These are phyloP conservation scores for Platysternon megacephalum DNA, from an alignment of 2,113 vertebrate species.

Conservation along the genomic window DNA sequence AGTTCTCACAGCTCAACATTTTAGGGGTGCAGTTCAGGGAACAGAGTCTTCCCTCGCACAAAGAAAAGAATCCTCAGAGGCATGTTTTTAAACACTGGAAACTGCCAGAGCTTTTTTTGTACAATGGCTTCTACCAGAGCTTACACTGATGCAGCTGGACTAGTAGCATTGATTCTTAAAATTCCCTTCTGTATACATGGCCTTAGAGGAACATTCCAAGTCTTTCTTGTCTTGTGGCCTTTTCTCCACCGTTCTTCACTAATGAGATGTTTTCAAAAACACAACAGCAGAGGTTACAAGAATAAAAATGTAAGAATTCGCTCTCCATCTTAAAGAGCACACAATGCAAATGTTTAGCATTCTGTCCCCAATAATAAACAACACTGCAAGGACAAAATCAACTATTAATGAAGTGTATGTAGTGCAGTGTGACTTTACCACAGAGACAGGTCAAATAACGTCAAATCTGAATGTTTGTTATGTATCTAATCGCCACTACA, in stretches of 20 bases:
- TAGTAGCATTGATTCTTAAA: background rate
- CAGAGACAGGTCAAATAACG: background rate
- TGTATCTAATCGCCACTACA: background rate
- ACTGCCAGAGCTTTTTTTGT: background rate
- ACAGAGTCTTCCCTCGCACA: background rate
- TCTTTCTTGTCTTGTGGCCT: background rate
- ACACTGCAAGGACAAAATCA: background rate
- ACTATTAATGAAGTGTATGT: background rate
- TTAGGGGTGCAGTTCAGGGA: background rate
- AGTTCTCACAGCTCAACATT: background rate
- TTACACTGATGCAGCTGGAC: background rate
- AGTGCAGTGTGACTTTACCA: background rate
- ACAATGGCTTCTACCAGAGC: slow-evolving; percentile 4
- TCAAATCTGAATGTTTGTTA: background rate
- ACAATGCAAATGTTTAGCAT: background rate
- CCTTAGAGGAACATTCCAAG: background rate
- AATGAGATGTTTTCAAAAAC: background rate
- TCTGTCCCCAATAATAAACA: background rate
- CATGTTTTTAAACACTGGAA: background rate
- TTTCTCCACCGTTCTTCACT: background rate
- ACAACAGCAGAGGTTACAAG: background rate
- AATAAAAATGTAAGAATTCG: background rate
- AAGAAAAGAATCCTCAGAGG: background rate
- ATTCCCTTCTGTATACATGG: background rate
- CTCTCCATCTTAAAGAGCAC: background rate